Conservation (phyloP, 2,113 vertebrate species). For the Macquaria ambigua region DNA sequence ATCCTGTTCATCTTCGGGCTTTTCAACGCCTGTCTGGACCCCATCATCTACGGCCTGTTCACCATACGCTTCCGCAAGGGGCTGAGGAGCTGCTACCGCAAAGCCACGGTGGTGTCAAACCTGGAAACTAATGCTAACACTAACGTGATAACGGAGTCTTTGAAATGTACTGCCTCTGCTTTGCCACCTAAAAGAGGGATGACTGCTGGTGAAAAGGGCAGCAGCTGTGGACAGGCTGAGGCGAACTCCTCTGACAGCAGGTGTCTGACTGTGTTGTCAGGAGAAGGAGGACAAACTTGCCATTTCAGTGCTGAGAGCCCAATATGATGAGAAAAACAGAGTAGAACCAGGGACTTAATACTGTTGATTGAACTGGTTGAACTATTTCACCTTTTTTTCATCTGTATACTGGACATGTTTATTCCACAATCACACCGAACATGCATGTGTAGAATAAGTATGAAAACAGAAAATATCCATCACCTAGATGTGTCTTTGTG, state of each 20-base stretch:
- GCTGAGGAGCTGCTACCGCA: slow-evolving; percentile 34
- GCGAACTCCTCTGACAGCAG: slow-evolving; percentile 6
- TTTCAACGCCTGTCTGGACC: slow-evolving; percentile 85
- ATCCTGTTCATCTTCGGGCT: slow-evolving; percentile 88
- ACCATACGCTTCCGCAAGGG: slow-evolving; percentile 76
- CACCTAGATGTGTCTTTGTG: background rate
- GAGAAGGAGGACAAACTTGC: background rate
- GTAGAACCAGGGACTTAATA: background rate
- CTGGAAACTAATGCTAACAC: background rate
- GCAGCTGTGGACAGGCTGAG: slow-evolving; percentile 6
- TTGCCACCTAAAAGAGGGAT: background rate
- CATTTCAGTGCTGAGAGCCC: slow-evolving; percentile 11
- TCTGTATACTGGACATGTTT: background rate
- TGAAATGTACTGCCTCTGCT: slow-evolving; percentile 29
- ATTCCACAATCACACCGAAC: background rate
- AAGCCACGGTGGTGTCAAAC: slow-evolving; percentile 5
- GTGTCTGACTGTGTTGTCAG: slow-evolving; percentile 2
- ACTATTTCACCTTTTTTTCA: background rate
- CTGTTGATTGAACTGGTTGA: background rate
- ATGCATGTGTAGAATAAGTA: slow-evolving; percentile 12
- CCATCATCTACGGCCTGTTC: slow-evolving; percentile 86
- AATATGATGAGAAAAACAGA: slow-evolving; percentile 2
- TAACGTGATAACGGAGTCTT: slow-evolving; percentile 8
- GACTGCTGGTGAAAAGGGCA: background rate
- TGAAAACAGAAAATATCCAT: background rate